Conservation (phyloP, 1,140 invertebrate genomes). For the Pomphorhynchus laevis region DNA sequence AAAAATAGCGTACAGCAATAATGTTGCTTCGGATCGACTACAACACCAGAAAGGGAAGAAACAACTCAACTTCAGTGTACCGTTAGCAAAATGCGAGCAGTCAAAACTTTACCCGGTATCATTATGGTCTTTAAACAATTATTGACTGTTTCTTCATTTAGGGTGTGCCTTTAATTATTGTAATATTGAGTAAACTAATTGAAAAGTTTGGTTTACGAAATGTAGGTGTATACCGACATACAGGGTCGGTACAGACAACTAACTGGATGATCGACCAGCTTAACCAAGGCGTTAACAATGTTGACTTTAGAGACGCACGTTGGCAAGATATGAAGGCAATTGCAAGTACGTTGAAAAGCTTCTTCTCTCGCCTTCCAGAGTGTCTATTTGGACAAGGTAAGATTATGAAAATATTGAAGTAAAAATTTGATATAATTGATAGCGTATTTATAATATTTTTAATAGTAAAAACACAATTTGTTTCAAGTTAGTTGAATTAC, state of each 20-base stretch:
- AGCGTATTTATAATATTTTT: too few relatives aligned
- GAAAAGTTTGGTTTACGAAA: neutral
- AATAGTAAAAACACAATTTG: too few relatives aligned
- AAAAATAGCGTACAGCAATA: too few relatives aligned
- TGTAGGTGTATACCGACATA: conserved; percentile 6
- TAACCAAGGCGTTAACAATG: neutral
- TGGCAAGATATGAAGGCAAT: conserved; percentile 8
- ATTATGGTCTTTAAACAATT: too few relatives aligned
- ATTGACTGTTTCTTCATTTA: too few relatives aligned
- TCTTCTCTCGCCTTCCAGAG: conserved; percentile 6
- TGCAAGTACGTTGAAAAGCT: conserved; percentile 5
- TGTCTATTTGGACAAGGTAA: neutral
- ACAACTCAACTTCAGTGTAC: conserved; percentile 7
- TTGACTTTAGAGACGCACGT: conserved; percentile 1
- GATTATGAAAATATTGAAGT: too few relatives aligned
- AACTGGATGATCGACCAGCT: neutral
- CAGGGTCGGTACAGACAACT: conserved; percentile 1
- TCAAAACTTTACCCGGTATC: neutral
- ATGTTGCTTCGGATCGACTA: too few relatives aligned
- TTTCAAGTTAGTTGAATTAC: too few relatives aligned
- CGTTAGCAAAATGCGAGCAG: conserved; percentile 4
- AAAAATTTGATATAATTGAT: too few relatives aligned
- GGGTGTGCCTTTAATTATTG: conserved; percentile 6
- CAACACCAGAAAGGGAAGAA: too few relatives aligned
- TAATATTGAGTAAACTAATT: conserved; percentile 3